Conservation (phyloP, 2,888 invertebrate species). For the Hecatera dysodea region DNA sequence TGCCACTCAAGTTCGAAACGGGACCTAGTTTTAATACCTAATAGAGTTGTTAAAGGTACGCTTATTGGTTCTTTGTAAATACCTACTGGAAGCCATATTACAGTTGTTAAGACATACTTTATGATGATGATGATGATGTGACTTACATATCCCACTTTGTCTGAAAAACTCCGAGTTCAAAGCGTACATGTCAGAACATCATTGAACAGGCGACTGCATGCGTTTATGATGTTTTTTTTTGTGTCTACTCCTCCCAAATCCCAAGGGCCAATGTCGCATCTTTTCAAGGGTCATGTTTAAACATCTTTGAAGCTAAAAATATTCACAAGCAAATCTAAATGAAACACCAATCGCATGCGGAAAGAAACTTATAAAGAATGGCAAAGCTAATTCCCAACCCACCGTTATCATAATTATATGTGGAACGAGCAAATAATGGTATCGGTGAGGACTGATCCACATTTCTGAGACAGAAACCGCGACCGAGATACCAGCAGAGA, state of each 20-base stretch:
- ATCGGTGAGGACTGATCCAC: conserved; percentile 48
- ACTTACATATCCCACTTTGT: too few relatives aligned
- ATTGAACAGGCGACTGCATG: too few relatives aligned
- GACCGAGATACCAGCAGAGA: conserved; percentile 42
- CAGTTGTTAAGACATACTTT: too few relatives aligned
- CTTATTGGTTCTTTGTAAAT: neutral
- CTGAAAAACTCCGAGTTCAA: too few relatives aligned
- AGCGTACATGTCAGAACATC: too few relatives aligned
- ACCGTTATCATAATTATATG: conserved; percentile 54
- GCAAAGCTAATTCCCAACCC: conserved; percentile 34
- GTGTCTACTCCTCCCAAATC: too few relatives aligned
- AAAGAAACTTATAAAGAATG: conserved; percentile 40
- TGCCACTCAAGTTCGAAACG: neutral
- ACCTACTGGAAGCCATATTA: neutral
- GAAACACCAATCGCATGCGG: conserved; percentile 13
- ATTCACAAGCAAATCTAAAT: neutral
- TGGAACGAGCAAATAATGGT: conserved; percentile 59
- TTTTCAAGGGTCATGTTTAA: too few relatives aligned
- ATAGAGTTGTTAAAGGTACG: too few relatives aligned
- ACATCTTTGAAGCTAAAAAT: too few relatives aligned
- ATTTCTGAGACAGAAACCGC: conserved; percentile 27
- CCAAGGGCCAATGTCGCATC: too few relatives aligned
- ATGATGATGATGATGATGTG: too few relatives aligned
- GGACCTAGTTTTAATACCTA: neutral
- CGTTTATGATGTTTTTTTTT: too few relatives aligned